Evolutionary conservation across 2,888 invertebrate genomes (phyloP), one percentile per base, ranked within the genome.

Genomic region (Scaptomyza reducta): DNA sequence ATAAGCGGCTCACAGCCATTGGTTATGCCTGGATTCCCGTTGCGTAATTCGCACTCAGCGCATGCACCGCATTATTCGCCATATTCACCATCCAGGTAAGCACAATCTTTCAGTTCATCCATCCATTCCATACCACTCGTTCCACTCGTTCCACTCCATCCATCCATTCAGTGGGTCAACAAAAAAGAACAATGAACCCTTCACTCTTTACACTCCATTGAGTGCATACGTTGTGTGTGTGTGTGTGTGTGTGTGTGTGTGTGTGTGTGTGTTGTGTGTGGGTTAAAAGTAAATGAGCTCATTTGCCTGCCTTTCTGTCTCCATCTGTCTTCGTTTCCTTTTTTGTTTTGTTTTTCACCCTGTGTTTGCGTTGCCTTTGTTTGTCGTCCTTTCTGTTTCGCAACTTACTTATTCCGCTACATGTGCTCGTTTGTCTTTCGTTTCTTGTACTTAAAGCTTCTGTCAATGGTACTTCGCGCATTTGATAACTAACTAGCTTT

Each of bases 11-110:
- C 94, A 90, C 94, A 95, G 91, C 95, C 96, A 58, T 94, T 97
- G 91, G 96, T 96, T 87, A 96, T 97, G 95, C 96, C 97, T 65
- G 96, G 96, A 89, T 97, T 97, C 93, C 97, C 97, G 50, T 94
- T 96, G 87, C 94, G 96, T 71, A 93, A 93, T 79, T 93, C 94
- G 87, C 93, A 93, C 89, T 92, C 93, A 89, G 92, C 93, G 76
- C 93, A 94, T 89, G 95, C 96, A 90, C 95, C 95, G 87, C 96
- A 96, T 92, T 96, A 97, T 89, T 96, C 96, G 91, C 96, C 97
- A 78, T 97, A 97, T 93, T 97, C 97, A 89, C 97, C 97, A 91
- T 97, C 97, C 91, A 95, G 97, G 92, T 92, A 90, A 87, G 77
- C 63, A 46, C 29, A 31, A 31, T 31, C 22, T 3, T 3, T 22